Evolutionary conservation across 1,140 invertebrate genomes (phyloP), one percentile per base, ranked within the genome.

Genomic region (Proctacanthus coquilletti): DNA sequence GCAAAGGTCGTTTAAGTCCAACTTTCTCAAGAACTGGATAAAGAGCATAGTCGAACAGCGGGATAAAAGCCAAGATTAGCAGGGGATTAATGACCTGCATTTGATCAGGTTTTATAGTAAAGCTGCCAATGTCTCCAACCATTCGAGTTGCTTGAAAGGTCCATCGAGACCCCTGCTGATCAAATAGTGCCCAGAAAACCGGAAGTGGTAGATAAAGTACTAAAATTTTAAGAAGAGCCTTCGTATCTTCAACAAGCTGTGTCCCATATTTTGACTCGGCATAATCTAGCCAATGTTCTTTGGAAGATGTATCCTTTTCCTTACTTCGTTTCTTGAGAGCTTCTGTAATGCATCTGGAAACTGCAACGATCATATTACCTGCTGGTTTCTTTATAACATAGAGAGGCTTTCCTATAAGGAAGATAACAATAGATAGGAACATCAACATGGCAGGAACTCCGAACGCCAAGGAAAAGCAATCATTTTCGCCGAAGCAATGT

Each of bases 131-230:
- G n/a, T 73, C 56, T 8, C 92, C 87, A 52, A 89, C 66, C 85
- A 97, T 91, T 44, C 78, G 70, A 0, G 77, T 76, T 6, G 92
- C 92, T 70, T 97, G 92, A 41, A 95, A 74, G 1, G 88, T 93
- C 93, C 93, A 98, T 33, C 83, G 70, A 1, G 91, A 95, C 10
- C 88, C 91, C 72, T 80, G 79, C 57, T 82, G 79, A 52, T 81
- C 78, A 51, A 79, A 80, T 1, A 91, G 63, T 3, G 83, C 77
- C 84, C 84, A 87, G 58, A 86, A 89, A 5, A 87, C 52, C 0
- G 84, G 83, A 9, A 87, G 52, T 1, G 84, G 84, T 20, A 86
- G 53, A 50, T 80, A 86, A 5, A 89, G 64, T 1, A 78, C 55
- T 0, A 86, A 56, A 9, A 88, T 70, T 36, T 69, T 63, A 2